Evolutionary conservation across 2,888 invertebrate species (phyloP), one percentile per base, ranked within the genome.

Genomic region (Argyresthia albistria): DNA sequence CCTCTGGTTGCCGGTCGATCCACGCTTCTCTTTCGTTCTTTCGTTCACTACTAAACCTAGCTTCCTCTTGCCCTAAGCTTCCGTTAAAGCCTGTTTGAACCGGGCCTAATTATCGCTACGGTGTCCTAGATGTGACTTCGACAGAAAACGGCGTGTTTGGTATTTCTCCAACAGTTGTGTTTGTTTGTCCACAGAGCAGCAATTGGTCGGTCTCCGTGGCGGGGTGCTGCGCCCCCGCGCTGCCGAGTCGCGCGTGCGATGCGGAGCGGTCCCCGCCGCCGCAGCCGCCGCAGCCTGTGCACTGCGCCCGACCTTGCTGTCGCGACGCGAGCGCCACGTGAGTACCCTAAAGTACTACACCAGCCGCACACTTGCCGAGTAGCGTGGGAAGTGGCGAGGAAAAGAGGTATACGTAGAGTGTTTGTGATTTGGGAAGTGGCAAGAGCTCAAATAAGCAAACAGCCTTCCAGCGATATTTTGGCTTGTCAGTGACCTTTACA

Each of bases 201-300:
- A 79, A 79, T 64, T 83, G 83, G 83, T 70, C 75, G 68, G 74
- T 69, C 69, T 76, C 73, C 69, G 80, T 75, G 72, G 76, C 80
- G 72, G 80, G 73, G 74, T 75, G 79, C 75, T 78, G 82, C 70
- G 81, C 77, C 76, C 77, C 80, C 76, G 80, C 74, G 77, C 83
- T 80, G 79, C 76, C 80, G 72, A 75, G 73, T 78, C 80, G 81
- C 75, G 86, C 87, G 80, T 88, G 81, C 84, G 80, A 86, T 86
- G 86, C 87, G 83, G 84, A 81, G 78, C 88, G 80, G 81, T 79
- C 79, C 73, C 73, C 82, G 72, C 76, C 76, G 72, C 74, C 80
- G 74, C 80, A 76, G 75, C 84, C 77, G 69, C 78, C 73, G 56
- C 66, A 75, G 74, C 78, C 69, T 67, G 25, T 25, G 25, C 25